These are phyloP conservation scores for Benitochromis conjunctus DNA, from an alignment of 2,113 vertebrate species.

Conservation along the genomic window DNA sequence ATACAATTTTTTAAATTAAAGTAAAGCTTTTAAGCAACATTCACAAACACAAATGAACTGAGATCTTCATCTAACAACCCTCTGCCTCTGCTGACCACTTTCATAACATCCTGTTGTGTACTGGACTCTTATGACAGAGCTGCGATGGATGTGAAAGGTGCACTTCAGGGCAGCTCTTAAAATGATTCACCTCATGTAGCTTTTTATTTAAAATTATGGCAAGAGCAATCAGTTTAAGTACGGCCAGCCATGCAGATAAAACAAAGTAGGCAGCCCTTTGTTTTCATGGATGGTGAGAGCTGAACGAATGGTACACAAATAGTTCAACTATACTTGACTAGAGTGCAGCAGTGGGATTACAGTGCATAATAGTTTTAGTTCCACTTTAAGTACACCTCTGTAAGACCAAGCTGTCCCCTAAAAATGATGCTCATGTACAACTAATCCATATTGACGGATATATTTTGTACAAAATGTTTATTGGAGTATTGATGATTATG, in stretches of 20 bases:
- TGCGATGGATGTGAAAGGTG: slow-evolving; percentile 5
- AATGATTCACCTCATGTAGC: slow-evolving; percentile 42
- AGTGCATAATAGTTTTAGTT: neutral
- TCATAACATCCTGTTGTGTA: neutral
- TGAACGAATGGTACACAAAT: slow-evolving; percentile 5
- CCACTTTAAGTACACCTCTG: neutral
- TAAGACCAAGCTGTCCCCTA: neutral
- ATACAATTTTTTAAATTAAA: neutral
- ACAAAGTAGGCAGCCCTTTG: slow-evolving; percentile 36
- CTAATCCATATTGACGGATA: neutral
- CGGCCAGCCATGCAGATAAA: slow-evolving; percentile 12
- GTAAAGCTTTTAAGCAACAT: neutral
- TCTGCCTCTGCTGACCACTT: neutral
- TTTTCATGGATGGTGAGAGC: slow-evolving; percentile 13
- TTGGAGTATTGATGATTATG: neutral
- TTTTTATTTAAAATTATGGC: slow-evolving; percentile 37
- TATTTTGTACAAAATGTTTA: neutral
- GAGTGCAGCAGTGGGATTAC: slow-evolving; percentile 6
- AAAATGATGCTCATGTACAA: neutral
- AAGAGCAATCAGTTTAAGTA: slow-evolving; percentile 25
- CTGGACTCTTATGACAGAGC: neutral
- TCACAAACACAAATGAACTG: neutral
- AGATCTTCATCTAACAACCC: neutral
- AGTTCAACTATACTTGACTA: slow-evolving; percentile 23
- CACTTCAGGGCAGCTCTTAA: slow-evolving; percentile 23